Evolutionary conservation across 2,113 vertebrate genomes (phyloP), one percentile per base, ranked within the genome.

Genomic region (Anhinga rufa): DNA sequence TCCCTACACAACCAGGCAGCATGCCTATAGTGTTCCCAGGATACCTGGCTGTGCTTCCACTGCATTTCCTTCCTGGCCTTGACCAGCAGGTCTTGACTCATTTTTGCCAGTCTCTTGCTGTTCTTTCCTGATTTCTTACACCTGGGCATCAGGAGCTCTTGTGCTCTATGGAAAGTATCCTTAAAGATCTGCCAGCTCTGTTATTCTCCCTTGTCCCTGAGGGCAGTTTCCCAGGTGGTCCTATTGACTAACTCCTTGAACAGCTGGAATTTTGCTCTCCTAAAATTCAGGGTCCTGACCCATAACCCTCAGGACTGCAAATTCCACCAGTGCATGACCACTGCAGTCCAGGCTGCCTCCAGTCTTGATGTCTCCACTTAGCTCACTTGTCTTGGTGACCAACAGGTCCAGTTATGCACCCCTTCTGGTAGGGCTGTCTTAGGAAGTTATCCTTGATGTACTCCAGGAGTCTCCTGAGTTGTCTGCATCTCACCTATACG

Each of bases 161-260:
- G 6, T 0, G 0, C 14, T 46, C 14, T 55, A 17, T 25, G 7
- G 29, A 91, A 71, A 71, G 7, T 1, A 3, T 20, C 14, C 31
- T 42, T 25, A 36, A 77, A 77, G 12, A 48, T 31, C 42, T 72
- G 10, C 12, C 42, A 78, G 21, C 31, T 48, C 42, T 68, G 14
- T 36, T 55, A 17, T 52, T 34, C 58, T 60, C 58, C 58, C 21
- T n/a, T 60, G 21, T n/a, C 58, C 58, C 34, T 60, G 40, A 62
- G 19, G 9, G 9, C 8, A 51, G 14, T 52, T 77, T 77, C 19
- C 14, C 48, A 68, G 26, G 26, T 38, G 3, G 14, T 14, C 2
- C 12, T 42, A 19, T 1, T 58, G 29, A 72, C 54, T 31, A 64
- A 68, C 9, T 38, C 3, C 36, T 88, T 48, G 25, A 62, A 71